Base-by-base conservation (phyloP, 2,797 vertebrate genomes). In the Helicolenus hilgendorfi region DNA sequence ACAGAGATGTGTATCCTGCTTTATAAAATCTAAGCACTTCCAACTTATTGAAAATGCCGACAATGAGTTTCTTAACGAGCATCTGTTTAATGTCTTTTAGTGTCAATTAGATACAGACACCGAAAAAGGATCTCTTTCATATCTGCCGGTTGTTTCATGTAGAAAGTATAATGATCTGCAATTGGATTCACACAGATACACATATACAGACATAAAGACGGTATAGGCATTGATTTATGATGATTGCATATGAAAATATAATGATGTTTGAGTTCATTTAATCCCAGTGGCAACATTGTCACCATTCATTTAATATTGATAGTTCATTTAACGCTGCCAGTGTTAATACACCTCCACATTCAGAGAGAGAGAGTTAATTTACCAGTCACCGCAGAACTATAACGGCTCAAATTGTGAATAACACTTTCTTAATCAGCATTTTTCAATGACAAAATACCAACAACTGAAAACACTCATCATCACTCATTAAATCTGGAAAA, bases 181-280 rank as follows among this genome's bases (percentile, higher is more conserved):
- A 31, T 41, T 24, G 20, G 65, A 49, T 62, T 27, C 6, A 33
- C 74, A 41, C 29, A 27, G 33, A 27, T 22, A 27, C 60, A 33
- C 33, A 38, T 35, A 36, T 13, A 31, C 11, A 15, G 65, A 77
- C 33, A 59, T 29, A n/a, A 3, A 31, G 14, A 33, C 1, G 0
- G 14, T 36, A 14, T 65, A 18, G 24, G 45, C 31, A 38, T 2
- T 56, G 31, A 53, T 38, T 64, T 64, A 56, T 58, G 45, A 38
- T 72, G 68, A 72, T 27, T 38, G 7, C 31, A 24, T 58, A 41
- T 29, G 38, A 24, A 53, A 63, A 27, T 31, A 49, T 64, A 18
- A 64, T 64, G 22, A 27, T 38, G 22, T 60, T 68, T 14, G 3
- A 72, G 58, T 70, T 70, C 1, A 70, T 71, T 70, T 77, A 88